Conservation (phyloP, 2,888 invertebrate species). For the Junonia oenone region DNA sequence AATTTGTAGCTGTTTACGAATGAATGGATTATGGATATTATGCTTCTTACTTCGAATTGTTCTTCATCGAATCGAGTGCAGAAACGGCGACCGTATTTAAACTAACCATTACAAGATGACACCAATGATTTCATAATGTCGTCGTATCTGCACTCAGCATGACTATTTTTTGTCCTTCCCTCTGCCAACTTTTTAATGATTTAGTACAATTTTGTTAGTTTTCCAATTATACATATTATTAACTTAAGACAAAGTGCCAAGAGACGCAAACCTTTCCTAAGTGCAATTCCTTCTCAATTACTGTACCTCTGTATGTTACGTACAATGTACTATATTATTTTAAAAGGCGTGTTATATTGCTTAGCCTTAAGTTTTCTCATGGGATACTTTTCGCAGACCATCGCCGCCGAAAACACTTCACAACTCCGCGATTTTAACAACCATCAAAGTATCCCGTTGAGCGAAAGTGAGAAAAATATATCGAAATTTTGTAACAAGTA, state of each 20-base stretch:
- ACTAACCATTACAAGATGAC: not conserved
- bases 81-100: slow-evolving; percentile 2
- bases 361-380: slow-evolving; percentile 29
- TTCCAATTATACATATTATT: slow-evolving; percentile 47
- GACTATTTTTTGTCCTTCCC: not conserved
- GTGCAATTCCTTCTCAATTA: slow-evolving; percentile 72
- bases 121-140: not conserved
- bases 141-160: not conserved
- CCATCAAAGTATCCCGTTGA: slow-evolving; percentile 47
- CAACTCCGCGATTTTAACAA: not conserved
- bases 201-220: slow-evolving; percentile 31
- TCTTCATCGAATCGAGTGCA: slow-evolving; percentile 1
- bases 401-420: not conserved
- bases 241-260: slow-evolving; percentile 73
- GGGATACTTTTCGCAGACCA: slow-evolving; percentile 24
- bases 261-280: slow-evolving; percentile 62
- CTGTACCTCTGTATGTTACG: slow-evolving; percentile 38
- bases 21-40: slow-evolving; percentile 24
- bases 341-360: slow-evolving; percentile 23
- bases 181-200: slow-evolving; percentile 22
- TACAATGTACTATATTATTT: slow-evolving; percentile 17
- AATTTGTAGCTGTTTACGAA: slow-evolving; percentile 29
- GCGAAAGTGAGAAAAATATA: slow-evolving; percentile 47
- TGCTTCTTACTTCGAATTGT: slow-evolving; percentile 19
- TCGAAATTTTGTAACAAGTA: slow-evolving; percentile 23